A percentile compares a stretch with the other conserved stretches of the same genome.
These are phyloP conservation scores for Smutsia gigantea DNA, from an alignment of 2,797 vertebrate species.

Conservation along the genomic window DNA sequence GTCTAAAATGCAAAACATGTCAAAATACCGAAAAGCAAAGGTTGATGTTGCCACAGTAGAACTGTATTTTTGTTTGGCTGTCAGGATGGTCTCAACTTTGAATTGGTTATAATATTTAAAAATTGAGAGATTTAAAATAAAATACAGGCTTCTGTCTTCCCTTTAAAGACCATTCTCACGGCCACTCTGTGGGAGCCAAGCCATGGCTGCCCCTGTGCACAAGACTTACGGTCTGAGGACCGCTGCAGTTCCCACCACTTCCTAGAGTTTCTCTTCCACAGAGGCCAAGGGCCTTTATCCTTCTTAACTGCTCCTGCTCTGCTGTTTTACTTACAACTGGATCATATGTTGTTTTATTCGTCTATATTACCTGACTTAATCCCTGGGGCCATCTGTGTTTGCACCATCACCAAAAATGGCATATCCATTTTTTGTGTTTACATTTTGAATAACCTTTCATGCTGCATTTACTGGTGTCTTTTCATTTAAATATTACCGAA, in stretches of 20 bases:
- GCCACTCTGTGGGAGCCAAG: neutral
- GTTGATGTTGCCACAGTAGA: neutral
- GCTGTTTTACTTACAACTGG: neutral
- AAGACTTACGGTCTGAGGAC: neutral
- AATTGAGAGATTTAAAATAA: neutral
- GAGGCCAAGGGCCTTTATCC: neutral
- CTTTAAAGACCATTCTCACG: neutral
- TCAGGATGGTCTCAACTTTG: neutral
- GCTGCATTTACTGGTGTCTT: neutral
- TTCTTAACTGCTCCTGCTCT: neutral
- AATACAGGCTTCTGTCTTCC: neutral
- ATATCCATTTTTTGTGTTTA: neutral
- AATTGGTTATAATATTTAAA: neutral
- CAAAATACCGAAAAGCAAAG: neutral
- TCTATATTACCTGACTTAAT: neutral
- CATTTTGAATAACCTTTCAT: neutral
- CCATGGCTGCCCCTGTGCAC: neutral
- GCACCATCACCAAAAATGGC: neutral
- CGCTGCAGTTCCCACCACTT: neutral
- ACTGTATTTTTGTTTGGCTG: neutral
- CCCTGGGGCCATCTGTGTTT: neutral
- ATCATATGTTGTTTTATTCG: neutral
- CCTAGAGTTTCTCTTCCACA: neutral
- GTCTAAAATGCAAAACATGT: conserved; percentile 15
- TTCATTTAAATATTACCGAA: neutral